Percentiles rank a stretch among this genome's conserved stretches.
Evolutionary conservation across 2,113 vertebrate genomes (phyloP).

Genomic region (Motacilla alba): DNA sequence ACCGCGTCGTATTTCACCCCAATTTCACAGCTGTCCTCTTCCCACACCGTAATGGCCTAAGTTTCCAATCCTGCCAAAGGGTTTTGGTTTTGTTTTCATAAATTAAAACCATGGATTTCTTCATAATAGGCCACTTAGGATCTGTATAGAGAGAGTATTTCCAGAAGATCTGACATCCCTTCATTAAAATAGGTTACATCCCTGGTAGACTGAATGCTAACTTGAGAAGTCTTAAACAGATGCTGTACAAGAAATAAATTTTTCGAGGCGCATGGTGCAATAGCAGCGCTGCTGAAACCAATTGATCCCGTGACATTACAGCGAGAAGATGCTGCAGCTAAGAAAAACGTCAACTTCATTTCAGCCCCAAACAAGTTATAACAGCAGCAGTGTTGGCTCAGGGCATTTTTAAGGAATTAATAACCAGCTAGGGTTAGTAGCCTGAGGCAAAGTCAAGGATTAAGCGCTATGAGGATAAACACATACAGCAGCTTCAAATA

Average conservation of each 20-base stretch:
- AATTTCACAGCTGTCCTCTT: neutral
- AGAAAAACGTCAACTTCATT: constrained; percentile 47
- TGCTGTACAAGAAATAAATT: neutral
- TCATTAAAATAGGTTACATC: constrained; percentile 29
- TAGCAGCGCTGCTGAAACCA: constrained; percentile 1
- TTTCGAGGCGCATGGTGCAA: neutral
- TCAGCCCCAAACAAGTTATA: constrained; percentile 48
- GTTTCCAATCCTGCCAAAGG: neutral
- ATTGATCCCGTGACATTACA: constrained; percentile 30
- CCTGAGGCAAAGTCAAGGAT: constrained; percentile 57
- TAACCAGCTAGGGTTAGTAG: constrained; percentile 61
- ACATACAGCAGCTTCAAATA: constrained; percentile 54
- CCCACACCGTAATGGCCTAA: neutral
- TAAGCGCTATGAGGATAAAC: constrained; percentile 57
- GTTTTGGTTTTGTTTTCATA: neutral
- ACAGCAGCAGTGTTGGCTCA: constrained; percentile 38
- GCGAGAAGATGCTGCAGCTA: neutral
- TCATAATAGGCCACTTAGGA: neutral
- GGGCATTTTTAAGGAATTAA: constrained; percentile 61
- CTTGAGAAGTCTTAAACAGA: constrained; percentile 29
- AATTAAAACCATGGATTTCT: neutral
- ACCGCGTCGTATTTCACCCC: neutral
- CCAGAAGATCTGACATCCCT: constrained; percentile 16
- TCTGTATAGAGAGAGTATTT: neutral
- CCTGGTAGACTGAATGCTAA: constrained; percentile 34